phyloP scores from a whole-genome alignment of 2,888 invertebrate species.

The Glyphotaelius pellucidus region DNA sequence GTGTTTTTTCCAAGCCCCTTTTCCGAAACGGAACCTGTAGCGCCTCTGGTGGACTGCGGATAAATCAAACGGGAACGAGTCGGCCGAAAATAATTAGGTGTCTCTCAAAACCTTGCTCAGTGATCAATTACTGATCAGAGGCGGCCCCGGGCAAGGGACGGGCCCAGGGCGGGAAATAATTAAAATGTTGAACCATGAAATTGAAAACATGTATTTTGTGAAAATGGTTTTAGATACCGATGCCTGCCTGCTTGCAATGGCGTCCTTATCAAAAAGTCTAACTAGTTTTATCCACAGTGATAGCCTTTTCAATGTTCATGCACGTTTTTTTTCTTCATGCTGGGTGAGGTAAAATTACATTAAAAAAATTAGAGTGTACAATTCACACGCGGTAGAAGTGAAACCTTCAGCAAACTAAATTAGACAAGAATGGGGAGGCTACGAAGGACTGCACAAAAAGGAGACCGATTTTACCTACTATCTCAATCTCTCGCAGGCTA shows the following conservation, averaged over 20 bases:
- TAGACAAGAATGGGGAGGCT: too few species aligned
- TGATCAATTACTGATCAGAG: constrained; percentile 62
- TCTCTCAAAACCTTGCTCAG: constrained; percentile 65
- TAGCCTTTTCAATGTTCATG: background rate
- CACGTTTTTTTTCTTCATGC: too few species aligned
- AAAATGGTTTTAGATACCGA: background rate
- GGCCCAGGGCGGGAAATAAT: constrained; percentile 12
- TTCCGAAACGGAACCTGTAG: constrained; percentile 49
- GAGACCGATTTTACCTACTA: too few species aligned
- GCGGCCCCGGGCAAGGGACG: constrained; percentile 19
- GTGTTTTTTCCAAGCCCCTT: constrained; percentile 3
- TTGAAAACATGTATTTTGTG: background rate
- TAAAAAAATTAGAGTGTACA: too few species aligned
- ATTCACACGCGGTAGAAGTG: too few species aligned
- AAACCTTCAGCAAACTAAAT: too few species aligned
- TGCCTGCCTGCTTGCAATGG: background rate
- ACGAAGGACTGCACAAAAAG: too few species aligned
- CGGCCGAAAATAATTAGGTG: constrained; percentile 66
- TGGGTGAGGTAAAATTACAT: too few species aligned
- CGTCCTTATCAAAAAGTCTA: background rate
- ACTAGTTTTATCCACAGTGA: background rate
- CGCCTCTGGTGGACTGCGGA: constrained; percentile 49
- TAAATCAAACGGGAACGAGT: constrained; percentile 65
- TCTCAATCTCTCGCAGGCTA: too few species aligned
- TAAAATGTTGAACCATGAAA: constrained; percentile 15